Conservation (phyloP, 2,113 vertebrate genomes). For the Gopherus evgoodei region DNA sequence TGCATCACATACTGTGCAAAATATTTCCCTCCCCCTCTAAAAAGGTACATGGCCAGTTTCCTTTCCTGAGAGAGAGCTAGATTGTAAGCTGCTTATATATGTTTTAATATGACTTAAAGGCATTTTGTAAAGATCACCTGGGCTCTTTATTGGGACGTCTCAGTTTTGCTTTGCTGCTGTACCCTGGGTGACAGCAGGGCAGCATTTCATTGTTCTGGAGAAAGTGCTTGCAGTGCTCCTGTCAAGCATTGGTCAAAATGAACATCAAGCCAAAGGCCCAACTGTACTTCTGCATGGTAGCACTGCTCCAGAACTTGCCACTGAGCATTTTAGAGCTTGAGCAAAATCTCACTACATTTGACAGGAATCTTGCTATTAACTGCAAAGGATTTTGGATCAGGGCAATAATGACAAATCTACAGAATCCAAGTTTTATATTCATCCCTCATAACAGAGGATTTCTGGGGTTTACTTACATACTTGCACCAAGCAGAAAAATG, state of each 20-base stretch:
- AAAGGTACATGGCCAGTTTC: neutral
- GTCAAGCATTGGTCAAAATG: neutral
- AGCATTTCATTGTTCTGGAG: neutral
- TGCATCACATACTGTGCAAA: neutral
- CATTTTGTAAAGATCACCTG: neutral
- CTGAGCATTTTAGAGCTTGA: neutral
- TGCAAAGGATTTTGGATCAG: neutral
- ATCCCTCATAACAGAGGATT: neutral
- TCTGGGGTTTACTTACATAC: accelerated
- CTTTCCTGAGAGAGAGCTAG: neutral
- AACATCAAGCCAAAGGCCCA: neutral
- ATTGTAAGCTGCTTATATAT: neutral
- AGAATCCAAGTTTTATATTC: accelerated
- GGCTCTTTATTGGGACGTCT: neutral
- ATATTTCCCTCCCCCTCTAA: neutral
- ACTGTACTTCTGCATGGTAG: neutral
- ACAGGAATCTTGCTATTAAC: neutral
- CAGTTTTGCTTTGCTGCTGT: neutral
- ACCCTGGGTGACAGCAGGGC: neutral
- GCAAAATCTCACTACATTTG: neutral
- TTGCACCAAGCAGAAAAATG: neutral
- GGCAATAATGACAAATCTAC: neutral
- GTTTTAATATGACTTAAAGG: neutral
- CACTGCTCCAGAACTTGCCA: neutral
- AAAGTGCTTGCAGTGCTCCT: neutral